Conservation (phyloP, 2,888 invertebrate genomes). For the Frankliniella intonsa region DNA sequence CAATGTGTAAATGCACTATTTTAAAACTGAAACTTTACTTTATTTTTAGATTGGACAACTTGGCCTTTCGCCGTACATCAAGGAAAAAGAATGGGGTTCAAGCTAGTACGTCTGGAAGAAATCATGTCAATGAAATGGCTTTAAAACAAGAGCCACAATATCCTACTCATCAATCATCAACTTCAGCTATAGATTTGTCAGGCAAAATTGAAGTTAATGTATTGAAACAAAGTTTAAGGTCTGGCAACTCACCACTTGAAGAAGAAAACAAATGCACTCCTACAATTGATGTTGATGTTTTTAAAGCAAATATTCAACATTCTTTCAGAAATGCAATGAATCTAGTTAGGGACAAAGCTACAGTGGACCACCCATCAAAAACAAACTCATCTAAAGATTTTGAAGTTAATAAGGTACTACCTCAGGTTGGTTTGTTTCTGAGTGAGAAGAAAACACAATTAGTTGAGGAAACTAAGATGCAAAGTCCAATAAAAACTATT, state of each 20-base stretch:
- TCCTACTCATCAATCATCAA: neutral
- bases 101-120: neutral
- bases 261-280: neutral
- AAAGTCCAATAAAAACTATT: neutral
- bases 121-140: neutral
- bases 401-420: neutral
- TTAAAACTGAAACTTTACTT: neutral
- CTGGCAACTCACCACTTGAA: too few species aligned
- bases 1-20: too few species aligned
- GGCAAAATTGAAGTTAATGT: too few species aligned
- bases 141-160: neutral
- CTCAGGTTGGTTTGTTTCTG: neutral
- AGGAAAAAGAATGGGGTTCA: neutral
- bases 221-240: too few species aligned
- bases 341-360: neutral
- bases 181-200: too few species aligned
- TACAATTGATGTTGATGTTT: neutral
- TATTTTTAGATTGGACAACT: neutral
- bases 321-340: neutral
- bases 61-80: neutral
- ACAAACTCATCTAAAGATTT: neutral
- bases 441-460: neutral
- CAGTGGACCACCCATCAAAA: neutral
- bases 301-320: neutral
- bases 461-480: neutral